phyloP scores from a whole-genome alignment of 2,797 vertebrate genomes.

The Pelobates cultripes region DNA sequence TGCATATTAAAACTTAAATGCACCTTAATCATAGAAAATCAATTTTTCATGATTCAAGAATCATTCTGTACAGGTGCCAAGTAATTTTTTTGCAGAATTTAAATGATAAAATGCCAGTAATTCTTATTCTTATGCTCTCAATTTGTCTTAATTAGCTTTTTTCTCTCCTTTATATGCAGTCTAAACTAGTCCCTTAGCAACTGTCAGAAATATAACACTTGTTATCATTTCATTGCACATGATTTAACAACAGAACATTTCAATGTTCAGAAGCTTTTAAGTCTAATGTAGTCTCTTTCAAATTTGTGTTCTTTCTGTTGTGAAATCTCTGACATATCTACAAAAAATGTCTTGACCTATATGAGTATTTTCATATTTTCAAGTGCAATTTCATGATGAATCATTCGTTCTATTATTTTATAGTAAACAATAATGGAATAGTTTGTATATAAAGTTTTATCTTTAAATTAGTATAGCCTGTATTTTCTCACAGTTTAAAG shows the following conservation, averaged over 20 bases:
- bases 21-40: conserved; percentile 28
- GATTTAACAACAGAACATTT: conserved; percentile 50
- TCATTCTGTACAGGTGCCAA: conserved; percentile 31
- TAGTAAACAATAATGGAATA: too few relatives aligned
- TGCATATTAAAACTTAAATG: neutral
- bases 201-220: conserved; percentile 48
- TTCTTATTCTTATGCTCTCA: conserved; percentile 41
- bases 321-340: neutral
- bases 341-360: conserved; percentile 35
- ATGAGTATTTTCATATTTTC: conserved; percentile 3
- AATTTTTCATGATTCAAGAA: conserved; percentile 23
- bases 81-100: conserved; percentile 1
- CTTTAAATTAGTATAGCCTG: too few relatives aligned
- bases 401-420: too few relatives aligned
- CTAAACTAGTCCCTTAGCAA: conserved; percentile 47
- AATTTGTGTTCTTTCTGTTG: conserved; percentile 29
- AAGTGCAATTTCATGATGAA: neutral
- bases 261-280: conserved; percentile 47
- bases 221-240: conserved; percentile 47
- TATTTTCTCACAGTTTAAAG: too few relatives aligned
- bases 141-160: conserved; percentile 52
- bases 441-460: too few relatives aligned
- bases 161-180: conserved; percentile 27
- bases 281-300: conserved; percentile 46
- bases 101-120: conserved; percentile 40